These are phyloP conservation scores for Amphiprion clarkii DNA, from an alignment of 2,797 vertebrate species.

Conservation along the genomic window DNA sequence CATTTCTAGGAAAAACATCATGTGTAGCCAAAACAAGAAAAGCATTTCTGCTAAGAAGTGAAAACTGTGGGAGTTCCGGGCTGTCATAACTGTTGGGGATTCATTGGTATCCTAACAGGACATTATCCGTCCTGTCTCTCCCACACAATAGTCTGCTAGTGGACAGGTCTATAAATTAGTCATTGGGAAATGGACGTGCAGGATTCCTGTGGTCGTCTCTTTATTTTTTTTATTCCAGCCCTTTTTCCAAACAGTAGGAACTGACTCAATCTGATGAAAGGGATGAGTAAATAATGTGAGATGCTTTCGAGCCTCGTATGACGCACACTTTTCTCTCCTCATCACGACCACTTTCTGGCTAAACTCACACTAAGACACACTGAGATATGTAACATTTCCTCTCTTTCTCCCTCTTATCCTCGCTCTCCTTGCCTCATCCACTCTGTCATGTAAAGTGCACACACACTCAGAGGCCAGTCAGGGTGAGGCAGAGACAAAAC, in stretches of 20 bases:
- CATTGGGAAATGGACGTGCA: background rate
- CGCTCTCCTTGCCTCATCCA: background rate
- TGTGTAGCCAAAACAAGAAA: background rate
- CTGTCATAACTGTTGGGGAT: background rate
- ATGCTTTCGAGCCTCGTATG: background rate
- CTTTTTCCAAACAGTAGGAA: background rate
- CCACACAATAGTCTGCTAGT: constrained; percentile 2
- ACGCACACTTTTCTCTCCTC: background rate
- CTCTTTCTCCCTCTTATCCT: background rate
- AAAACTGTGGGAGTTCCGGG: background rate
- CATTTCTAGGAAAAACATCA: background rate
- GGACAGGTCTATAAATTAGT: constrained; percentile 13
- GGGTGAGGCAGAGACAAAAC: constrained; percentile 20
- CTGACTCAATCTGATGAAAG: constrained; percentile 24
- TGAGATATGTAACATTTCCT: constrained; percentile 6
- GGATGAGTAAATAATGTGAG: background rate
- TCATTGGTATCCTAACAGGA: background rate
- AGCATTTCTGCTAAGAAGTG: background rate
- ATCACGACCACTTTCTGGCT: constrained; percentile 6
- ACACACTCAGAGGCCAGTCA: constrained; percentile 20
- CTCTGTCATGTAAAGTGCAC: background rate
- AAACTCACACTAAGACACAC: background rate
- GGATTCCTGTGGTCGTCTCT: constrained; percentile 2
- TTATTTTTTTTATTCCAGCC: constrained; percentile 2
- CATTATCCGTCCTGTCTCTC: background rate